phyloP scores from a whole-genome alignment of 2,888 invertebrate species.

The Sarcophaga variegata region DNA sequence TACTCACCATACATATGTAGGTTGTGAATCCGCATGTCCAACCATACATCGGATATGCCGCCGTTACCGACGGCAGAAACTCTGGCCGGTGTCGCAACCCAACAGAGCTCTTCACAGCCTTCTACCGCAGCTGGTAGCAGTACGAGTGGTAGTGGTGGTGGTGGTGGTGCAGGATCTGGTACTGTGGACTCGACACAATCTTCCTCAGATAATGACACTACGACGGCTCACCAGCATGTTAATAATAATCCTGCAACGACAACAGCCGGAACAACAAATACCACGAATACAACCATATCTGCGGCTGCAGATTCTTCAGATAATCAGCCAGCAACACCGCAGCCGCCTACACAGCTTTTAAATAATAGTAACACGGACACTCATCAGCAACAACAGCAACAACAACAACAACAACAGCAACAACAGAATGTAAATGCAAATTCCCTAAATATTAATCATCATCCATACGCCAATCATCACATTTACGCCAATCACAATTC shows the following conservation, averaged over 20 bases:
- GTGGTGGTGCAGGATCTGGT: conserved; percentile 61
- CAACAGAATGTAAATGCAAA: too few species aligned
- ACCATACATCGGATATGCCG: conserved; percentile 79
- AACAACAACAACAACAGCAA: conserved; percentile 66
- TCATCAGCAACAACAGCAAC: conserved; percentile 83
- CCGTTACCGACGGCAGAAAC: conserved; percentile 79
- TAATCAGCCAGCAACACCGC: conserved; percentile 82
- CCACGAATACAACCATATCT: conserved; percentile 82
- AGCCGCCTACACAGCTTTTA: conserved; percentile 73
- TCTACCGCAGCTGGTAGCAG: neutral
- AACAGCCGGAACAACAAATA: conserved; percentile 60
- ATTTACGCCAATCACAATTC: conserved; percentile 24
- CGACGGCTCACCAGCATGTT: neutral
- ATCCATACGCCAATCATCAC: conserved; percentile 49
- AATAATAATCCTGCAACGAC: neutral
- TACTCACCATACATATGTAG: conserved; percentile 70
- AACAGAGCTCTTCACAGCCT: conserved; percentile 39
- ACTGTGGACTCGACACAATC: conserved; percentile 63
- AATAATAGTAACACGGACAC: conserved; percentile 52
- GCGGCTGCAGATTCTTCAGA: conserved; percentile 91
- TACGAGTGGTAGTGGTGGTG: conserved; percentile 39
- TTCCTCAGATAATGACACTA: neutral
- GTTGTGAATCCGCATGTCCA: conserved; percentile 75
- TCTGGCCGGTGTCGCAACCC: conserved; percentile 56
- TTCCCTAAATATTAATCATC: conserved; percentile 16